Percentiles rank a stretch among this genome's conserved stretches.
Conservation (phyloP, 2,888 invertebrate genomes). For the Nephrotoma guestfalica region DNA sequence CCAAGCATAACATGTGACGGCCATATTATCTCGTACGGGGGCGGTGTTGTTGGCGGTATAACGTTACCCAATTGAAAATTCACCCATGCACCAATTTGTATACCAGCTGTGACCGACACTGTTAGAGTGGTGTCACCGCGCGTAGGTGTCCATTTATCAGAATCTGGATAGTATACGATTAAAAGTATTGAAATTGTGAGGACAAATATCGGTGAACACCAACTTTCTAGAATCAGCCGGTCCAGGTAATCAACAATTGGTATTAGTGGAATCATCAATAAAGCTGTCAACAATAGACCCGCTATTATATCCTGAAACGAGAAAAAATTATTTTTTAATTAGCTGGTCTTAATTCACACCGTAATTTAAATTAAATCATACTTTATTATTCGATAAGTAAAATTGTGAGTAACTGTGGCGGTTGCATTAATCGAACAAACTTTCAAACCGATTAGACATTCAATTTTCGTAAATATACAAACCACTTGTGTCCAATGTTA, state of each 20-base stretch:
- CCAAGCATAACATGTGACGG: conserved; percentile 60
- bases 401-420: too few species aligned
- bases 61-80: conserved; percentile 68
- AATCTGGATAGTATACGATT: conserved; percentile 65
- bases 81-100: conserved; percentile 67
- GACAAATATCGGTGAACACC: conserved; percentile 48
- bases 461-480: too few species aligned
- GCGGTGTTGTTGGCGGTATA: conserved; percentile 40
- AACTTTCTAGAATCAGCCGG: conserved; percentile 49
- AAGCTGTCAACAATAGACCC: conserved; percentile 52
- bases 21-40: conserved; percentile 66
- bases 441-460: too few species aligned
- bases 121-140: conserved; percentile 85
- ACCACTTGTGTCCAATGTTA: too few species aligned
- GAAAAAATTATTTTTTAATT: conserved; percentile 4
- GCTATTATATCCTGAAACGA: conserved; percentile 63
- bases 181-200: conserved; percentile 48
- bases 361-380: background rate
- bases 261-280: conserved; percentile 54
- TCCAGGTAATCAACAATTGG: conserved; percentile 64
- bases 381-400: too few species aligned
- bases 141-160: conserved; percentile 81
- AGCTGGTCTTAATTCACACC: background rate
- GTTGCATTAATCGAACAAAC: too few species aligned
- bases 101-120: conserved; percentile 65